A percentile compares a stretch with the other conserved stretches of the same genome.
phyloP scores from a whole-genome alignment of 2,113 vertebrate species.

The Misgurnus mizolepis region DNA sequence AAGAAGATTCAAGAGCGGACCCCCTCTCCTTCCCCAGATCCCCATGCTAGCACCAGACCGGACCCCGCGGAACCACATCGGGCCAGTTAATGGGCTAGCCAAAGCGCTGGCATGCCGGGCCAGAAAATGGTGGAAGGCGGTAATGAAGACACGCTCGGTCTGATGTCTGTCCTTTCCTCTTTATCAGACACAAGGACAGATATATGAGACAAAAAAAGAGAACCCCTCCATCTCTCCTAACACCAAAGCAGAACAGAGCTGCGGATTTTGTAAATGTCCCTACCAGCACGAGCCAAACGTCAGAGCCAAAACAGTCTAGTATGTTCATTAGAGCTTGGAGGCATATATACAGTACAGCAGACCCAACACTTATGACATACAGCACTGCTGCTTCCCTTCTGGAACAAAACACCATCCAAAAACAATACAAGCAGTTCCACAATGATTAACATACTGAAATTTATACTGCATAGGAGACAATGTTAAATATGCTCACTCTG shows the following conservation, averaged over 20 bases:
- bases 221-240: slow-evolving; percentile 32
- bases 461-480: background rate
- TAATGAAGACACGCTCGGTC: slow-evolving; percentile 69
- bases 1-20: slow-evolving; percentile 47
- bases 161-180: slow-evolving; percentile 52
- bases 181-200: slow-evolving; percentile 49
- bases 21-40: slow-evolving; percentile 38
- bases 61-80: slow-evolving; percentile 19
- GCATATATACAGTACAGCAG: slow-evolving; percentile 18
- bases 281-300: slow-evolving; percentile 16
- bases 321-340: slow-evolving; percentile 50
- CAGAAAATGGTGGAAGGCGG: slow-evolving; percentile 62
- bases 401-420: slow-evolving; percentile 28
- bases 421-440: slow-evolving; percentile 39
- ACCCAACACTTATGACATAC: slow-evolving; percentile 29
- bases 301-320: slow-evolving; percentile 22
- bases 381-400: slow-evolving; percentile 24
- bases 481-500: slow-evolving; percentile 19
- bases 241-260: slow-evolving; percentile 1
- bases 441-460: slow-evolving; percentile 32
- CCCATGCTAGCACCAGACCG: slow-evolving; percentile 33
- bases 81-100: slow-evolving; percentile 68
- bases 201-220: background rate
- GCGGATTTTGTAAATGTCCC: slow-evolving; percentile 34
- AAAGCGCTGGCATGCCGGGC: slow-evolving; percentile 66